Percentiles rank a stretch among this genome's conserved stretches.
phyloP scores from a whole-genome alignment of 2,113 vertebrate species.

The Microtus ochrogaster region DNA sequence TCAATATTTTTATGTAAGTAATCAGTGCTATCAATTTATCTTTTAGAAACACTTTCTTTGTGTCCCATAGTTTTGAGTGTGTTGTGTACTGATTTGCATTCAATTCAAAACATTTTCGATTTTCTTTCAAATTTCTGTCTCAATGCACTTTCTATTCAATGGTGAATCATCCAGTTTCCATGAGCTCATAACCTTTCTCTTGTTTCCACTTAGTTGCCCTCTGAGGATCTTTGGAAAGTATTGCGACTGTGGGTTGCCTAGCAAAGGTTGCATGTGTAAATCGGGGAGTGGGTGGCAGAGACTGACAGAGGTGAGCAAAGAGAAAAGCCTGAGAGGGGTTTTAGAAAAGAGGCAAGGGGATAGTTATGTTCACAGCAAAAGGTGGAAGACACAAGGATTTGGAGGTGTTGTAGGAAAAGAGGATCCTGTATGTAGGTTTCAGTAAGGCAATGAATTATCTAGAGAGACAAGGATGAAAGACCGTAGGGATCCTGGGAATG shows the following conservation, averaged over 20 bases:
- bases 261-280: background rate
- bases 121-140: background rate
- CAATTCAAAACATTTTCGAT: background rate
- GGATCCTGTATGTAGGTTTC: too few relatives aligned
- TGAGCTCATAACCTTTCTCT: too few relatives aligned
- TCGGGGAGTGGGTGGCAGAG: background rate
- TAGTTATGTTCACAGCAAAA: background rate
- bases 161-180: background rate
- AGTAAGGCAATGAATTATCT: background rate
- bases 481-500: background rate
- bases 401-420: too few relatives aligned
- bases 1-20: background rate
- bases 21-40: background rate
- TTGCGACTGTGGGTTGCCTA: background rate
- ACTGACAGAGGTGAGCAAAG: background rate
- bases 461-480: background rate
- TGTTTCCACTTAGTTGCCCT: background rate
- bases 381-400: background rate
- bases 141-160: background rate
- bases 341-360: background rate
- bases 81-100: background rate
- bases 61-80: background rate
- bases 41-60: background rate
- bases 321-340: background rate
- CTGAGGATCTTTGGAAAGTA: background rate